Conservation (phyloP, 2,888 invertebrate species). For the Gryllus longicercus region DNA sequence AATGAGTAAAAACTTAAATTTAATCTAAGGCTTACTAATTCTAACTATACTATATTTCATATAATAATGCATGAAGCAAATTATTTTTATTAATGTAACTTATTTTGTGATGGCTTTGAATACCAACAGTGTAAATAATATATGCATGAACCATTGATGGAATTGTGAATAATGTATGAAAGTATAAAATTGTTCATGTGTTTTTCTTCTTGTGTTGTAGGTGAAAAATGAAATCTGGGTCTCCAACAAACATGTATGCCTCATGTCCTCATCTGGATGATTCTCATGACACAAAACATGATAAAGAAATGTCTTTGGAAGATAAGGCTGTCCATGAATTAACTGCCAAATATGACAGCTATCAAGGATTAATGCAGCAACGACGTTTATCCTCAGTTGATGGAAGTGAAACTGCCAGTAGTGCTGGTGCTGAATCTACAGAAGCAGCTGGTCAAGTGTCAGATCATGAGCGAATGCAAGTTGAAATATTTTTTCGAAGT, state of each 20-base stretch:
- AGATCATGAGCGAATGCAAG: slow-evolving; percentile 63
- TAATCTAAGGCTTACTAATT: too few relatives aligned
- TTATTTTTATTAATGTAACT: too few relatives aligned
- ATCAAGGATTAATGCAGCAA: slow-evolving; percentile 33
- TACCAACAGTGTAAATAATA: too few relatives aligned
- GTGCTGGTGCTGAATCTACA: slow-evolving; percentile 22
- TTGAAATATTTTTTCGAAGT: slow-evolving; percentile 71
- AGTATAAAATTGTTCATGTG: too few relatives aligned
- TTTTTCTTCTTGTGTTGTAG: too few relatives aligned
- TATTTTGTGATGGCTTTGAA: too few relatives aligned
- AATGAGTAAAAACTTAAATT: too few relatives aligned
- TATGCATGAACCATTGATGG: too few relatives aligned
- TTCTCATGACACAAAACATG: slow-evolving; percentile 6
- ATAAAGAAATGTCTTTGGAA: slow-evolving; percentile 27
- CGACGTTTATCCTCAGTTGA: slow-evolving; percentile 35
- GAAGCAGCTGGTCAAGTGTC: slow-evolving; percentile 46
- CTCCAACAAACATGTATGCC: slow-evolving; percentile 26
- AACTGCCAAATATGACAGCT: slow-evolving; percentile 36
- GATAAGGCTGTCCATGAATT: slow-evolving; percentile 32
- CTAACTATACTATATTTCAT: too few relatives aligned
- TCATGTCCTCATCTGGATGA: slow-evolving; percentile 37
- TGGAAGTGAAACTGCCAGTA: slow-evolving; percentile 27
- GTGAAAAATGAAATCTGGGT: too few relatives aligned
- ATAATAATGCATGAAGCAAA: too few relatives aligned
- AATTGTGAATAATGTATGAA: too few relatives aligned